These are phyloP conservation scores for Xiphophorus couchianus DNA, from an alignment of 2,113 vertebrate genomes.

Conservation along the genomic window DNA sequence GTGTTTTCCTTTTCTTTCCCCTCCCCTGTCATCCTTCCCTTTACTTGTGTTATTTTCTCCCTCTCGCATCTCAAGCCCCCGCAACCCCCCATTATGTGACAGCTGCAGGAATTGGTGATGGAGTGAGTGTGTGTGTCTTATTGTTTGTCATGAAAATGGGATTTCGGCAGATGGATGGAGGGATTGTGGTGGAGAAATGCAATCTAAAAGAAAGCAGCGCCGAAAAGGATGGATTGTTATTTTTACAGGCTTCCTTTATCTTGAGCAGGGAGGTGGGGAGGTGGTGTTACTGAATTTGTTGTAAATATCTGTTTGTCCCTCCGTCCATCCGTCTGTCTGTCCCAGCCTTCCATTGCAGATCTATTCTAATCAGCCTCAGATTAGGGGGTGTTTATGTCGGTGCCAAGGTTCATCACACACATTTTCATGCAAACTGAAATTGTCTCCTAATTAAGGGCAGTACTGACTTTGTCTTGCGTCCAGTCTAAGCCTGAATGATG, in stretches of 20 bases:
- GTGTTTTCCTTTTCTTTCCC: constrained; percentile 50
- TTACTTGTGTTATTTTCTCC: constrained; percentile 42
- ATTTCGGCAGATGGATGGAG: constrained; percentile 73
- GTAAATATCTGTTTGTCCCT: constrained; percentile 7
- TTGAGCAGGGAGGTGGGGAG: constrained; percentile 26
- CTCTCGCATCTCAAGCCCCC: not conserved
- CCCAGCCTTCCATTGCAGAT: not conserved
- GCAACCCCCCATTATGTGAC: constrained; percentile 30
- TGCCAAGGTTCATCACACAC: constrained; percentile 33
- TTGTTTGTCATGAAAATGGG: constrained; percentile 78
- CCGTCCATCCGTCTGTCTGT: not conserved
- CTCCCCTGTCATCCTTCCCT: constrained; percentile 43
- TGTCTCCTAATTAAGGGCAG: constrained; percentile 48
- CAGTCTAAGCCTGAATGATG: constrained; percentile 37
- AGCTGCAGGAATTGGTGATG: constrained; percentile 65
- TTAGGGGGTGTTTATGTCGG: not conserved
- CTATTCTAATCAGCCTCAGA: not conserved
- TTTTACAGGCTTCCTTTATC: constrained; percentile 44
- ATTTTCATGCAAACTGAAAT: constrained; percentile 34
- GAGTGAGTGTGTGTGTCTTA: constrained; percentile 68
- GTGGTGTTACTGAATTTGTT: constrained; percentile 35
- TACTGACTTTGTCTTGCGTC: constrained; percentile 31
- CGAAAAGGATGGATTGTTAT: constrained; percentile 70
- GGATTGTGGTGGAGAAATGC: constrained; percentile 69
- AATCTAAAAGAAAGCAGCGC: constrained; percentile 63